Base-by-base conservation (phyloP, 2,113 vertebrate species). In the Astur gentilis region DNA sequence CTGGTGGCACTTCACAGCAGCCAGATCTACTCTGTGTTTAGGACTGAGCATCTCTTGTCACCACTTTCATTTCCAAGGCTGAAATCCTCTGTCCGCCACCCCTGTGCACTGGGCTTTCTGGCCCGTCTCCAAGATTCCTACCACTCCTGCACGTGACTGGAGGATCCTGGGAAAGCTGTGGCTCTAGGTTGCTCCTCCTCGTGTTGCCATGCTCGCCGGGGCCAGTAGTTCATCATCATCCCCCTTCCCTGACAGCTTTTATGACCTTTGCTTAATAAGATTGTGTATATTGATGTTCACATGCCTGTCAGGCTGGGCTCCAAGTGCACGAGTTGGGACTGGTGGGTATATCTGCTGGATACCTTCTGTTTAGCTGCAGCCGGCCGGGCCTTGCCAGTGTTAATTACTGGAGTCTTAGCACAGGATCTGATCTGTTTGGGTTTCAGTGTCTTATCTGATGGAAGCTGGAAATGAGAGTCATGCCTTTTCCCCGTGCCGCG, bases 371-470 rank as follows among this genome's bases (percentile, higher is more conserved):
- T 96, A 86, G 78, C 64, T 13, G 8, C 0, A 4, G 38, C 92
- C 95, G 81, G 23, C 61, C 0, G 1, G 71, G 60, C 81, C 72
- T 95, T 1, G 0, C 38, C 2, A 44, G 73, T 95, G 92, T 95
- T 96, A 97, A 96, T 97, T 96, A 95, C 80, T 4, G 23, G 87
- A 94, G 91, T 91, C 84, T 95, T 97, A 89, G 93, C 36, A 2
- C 50, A 44, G 87, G 85, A 86, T 95, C 93, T 86, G 71, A 84
- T 95, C 76, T 93, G 76, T 93, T 95, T 96, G 91, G 67, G 60
- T 97, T 95, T 96, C 83, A 64, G 31, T 81, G 66, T 85, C 70
- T 90, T 96, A 93, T 92, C 92, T 96, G 95, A 96, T 96, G 50
- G 73, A 85, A 82, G 58, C 80, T 95, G 72, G 79, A 95, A 95